These are phyloP conservation scores for Pangasianodon gigas DNA, from an alignment of 2,113 vertebrate species.

Conservation along the genomic window DNA sequence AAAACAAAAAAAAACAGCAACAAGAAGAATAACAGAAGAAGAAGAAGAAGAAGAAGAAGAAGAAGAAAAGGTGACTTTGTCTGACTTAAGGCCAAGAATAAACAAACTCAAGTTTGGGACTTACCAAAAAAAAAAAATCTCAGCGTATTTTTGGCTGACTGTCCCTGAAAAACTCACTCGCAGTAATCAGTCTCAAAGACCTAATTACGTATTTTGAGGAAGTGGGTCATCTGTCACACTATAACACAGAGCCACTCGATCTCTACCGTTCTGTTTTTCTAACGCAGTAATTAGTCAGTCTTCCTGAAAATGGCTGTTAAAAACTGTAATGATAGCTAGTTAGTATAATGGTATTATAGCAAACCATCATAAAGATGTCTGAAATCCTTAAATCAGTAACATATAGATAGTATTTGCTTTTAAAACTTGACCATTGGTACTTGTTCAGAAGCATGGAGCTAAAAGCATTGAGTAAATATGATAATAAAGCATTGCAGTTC, in stretches of 20 bases:
- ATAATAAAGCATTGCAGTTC: no score
- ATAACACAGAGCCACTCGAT: constrained; percentile 59
- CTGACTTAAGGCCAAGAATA: constrained; percentile 53
- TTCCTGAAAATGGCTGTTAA: constrained; percentile 54
- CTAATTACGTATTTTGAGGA: constrained; percentile 50
- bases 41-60: background rate
- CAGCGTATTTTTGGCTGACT: constrained; percentile 37
- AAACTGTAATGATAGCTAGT: constrained; percentile 49
- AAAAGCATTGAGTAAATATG: background rate
- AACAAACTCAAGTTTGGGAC: constrained; percentile 52
- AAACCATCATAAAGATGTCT: background rate
- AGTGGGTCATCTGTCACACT: constrained; percentile 63
- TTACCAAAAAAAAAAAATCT: background rate
- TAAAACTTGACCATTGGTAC: background rate
- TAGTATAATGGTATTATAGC: background rate
- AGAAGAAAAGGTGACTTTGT: background rate
- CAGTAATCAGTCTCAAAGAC: constrained; percentile 50
- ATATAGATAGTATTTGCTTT: background rate
- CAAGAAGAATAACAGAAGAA: background rate
- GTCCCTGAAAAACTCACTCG: constrained; percentile 42
- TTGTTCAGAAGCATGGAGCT: background rate
- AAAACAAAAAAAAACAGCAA: background rate
- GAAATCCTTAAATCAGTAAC: background rate
- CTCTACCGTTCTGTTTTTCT: constrained; percentile 54
- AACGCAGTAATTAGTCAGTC: constrained; percentile 50